A percentile compares a stretch with the other conserved stretches of the same genome.
phyloP scores from a whole-genome alignment of 1,140 invertebrate genomes.

The Eumaeus atala region DNA sequence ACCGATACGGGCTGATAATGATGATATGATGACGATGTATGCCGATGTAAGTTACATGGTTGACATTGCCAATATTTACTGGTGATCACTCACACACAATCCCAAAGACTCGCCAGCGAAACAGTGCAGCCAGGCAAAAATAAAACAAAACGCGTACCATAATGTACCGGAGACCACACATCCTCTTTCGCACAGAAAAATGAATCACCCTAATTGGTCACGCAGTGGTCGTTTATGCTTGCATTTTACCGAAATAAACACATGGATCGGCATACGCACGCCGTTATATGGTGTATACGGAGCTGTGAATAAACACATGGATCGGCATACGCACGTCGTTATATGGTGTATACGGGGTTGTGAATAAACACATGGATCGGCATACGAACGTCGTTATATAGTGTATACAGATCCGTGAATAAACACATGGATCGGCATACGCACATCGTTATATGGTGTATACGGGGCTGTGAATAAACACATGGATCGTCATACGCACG shows the following conservation, averaged over 20 bases:
- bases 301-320: not conserved
- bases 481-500: not conserved
- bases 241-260: not conserved
- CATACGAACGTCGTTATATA: not conserved
- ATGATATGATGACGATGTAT: too few species aligned
- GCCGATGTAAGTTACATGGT: too few species aligned
- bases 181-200: constrained; percentile 4
- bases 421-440: not conserved
- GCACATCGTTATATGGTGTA: not conserved
- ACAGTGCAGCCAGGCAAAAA: not conserved
- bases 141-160: too few species aligned
- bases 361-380: not conserved
- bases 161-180: constrained; percentile 1
- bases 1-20: too few species aligned
- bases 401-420: not conserved
- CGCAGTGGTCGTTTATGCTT: not conserved
- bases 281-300: not conserved
- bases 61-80: constrained; percentile 5
- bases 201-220: constrained; percentile 9
- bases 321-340: not conserved
- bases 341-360: not conserved
- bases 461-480: not conserved
- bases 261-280: not conserved
- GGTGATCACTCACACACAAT: not conserved
- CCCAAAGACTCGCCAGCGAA: not conserved